phyloP scores from a whole-genome alignment of 2,113 vertebrate genomes.

The Madoqua kirkii region DNA sequence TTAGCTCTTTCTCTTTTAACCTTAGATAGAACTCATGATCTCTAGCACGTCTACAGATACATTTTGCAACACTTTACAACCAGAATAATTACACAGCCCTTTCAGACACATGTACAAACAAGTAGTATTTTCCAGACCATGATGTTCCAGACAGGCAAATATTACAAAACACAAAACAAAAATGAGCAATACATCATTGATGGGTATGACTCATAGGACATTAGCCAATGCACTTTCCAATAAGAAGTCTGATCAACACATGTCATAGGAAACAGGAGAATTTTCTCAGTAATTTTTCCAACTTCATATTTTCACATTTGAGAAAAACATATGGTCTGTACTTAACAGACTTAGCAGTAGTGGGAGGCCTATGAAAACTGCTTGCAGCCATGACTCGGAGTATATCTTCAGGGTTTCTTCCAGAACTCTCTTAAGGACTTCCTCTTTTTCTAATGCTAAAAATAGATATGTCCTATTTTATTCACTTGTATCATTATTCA shows the following conservation, averaged over 20 bases:
- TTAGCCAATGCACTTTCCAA: constrained; percentile 31
- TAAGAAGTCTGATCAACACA: constrained; percentile 26
- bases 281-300: constrained; percentile 40
- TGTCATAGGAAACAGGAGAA: not conserved
- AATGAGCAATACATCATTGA: not conserved
- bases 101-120: constrained; percentile 42
- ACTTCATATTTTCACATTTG: constrained; percentile 47
- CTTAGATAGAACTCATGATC: not conserved
- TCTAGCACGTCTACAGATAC: not conserved
- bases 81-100: constrained; percentile 41
- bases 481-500: constrained; percentile 11
- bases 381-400: constrained; percentile 33
- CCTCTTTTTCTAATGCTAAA: constrained; percentile 8
- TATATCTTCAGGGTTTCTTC: constrained; percentile 23
- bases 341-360: constrained; percentile 38
- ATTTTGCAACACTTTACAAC: constrained; percentile 23
- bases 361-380: constrained; percentile 52
- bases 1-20: constrained; percentile 25
- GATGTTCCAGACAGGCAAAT: constrained; percentile 3
- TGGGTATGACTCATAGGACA: not conserved
- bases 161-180: constrained; percentile 26
- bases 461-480: constrained; percentile 15
- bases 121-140: constrained; percentile 35
- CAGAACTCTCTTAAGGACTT: constrained; percentile 20
- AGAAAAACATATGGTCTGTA: constrained; percentile 53